phyloP scores from a whole-genome alignment of 2,888 invertebrate genomes.

The Timema cristinae region DNA sequence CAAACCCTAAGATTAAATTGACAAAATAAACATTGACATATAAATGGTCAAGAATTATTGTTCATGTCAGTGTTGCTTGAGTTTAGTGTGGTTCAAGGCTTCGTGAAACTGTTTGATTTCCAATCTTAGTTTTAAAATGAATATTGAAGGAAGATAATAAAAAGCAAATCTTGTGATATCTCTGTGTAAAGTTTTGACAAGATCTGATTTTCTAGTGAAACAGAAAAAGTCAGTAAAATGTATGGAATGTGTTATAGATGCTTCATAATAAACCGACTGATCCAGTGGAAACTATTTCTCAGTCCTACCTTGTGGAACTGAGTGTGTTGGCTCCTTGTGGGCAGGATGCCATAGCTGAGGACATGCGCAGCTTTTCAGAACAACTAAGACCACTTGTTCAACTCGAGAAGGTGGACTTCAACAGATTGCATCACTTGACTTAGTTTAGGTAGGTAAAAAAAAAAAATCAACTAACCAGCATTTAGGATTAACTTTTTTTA shows the following conservation, averaged over 20 bases:
- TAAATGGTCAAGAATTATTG: too few species aligned
- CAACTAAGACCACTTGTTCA: constrained; percentile 88
- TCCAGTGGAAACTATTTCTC: constrained; percentile 77
- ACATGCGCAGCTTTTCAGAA: constrained; percentile 92
- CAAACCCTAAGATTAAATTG: too few species aligned
- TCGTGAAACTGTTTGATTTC: too few species aligned
- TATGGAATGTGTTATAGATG: constrained; percentile 45
- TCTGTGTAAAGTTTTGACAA: not conserved
- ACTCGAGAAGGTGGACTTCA: constrained; percentile 90
- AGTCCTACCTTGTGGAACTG: constrained; percentile 90
- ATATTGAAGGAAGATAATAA: not conserved
- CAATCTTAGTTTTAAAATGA: too few species aligned
- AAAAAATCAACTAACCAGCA: too few species aligned
- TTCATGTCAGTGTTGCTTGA: too few species aligned
- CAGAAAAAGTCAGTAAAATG: too few species aligned
- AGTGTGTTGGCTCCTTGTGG: constrained; percentile 86
- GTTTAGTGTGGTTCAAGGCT: too few species aligned
- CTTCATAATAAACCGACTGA: constrained; percentile 66
- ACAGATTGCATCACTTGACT: constrained; percentile 52
- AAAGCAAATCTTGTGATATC: not conserved
- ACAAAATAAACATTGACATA: too few species aligned
- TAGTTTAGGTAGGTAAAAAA: constrained; percentile 12
- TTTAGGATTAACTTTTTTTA: too few species aligned
- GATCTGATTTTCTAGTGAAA: not conserved
- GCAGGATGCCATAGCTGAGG: constrained; percentile 92